Base-by-base conservation (phyloP, 2,113 vertebrate genomes). In the Probosciger aterrimus region DNA sequence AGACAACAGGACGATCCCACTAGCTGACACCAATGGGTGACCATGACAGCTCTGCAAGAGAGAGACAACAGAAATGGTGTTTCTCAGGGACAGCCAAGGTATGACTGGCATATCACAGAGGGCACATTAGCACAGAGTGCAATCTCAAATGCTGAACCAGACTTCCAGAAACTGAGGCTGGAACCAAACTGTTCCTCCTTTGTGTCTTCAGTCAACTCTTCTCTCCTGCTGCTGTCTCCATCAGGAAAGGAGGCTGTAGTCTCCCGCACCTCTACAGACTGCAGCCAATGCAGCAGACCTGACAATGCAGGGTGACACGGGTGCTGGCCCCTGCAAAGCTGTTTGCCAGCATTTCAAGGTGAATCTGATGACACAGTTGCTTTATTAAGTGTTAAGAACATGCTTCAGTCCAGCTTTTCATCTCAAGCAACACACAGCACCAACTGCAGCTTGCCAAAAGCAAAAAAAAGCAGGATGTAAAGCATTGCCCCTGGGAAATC, bases 401-500 rank as follows among this genome's bases (percentile, higher is more conserved):
- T 8, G 43, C 55, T 64, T 82, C 2, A 1, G 62, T 84, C 90
- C 20, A 37, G 77, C 81, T 94, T 92, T 95, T 92, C 86, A 91
- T 87, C 93, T 92, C 47, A 14, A 91, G 74, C 77, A 81, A 91
- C 65, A 89, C 1, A 0, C 33, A 43, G 83, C 0, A 1, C 76
- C 86, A 50, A 88, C 82, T 73, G 96, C 88, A 74, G 68, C 55
- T 92, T 68, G 85, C 92, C 90, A 93, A 79, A 92, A 90, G 52
- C 70, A 94, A 88, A 93, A 88, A 88, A 92, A 73, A 19, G 50
- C 90, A 64, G 59, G 76, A 73, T 7, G 1, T 84, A 93, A 96
- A 93, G 71, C 65, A 83, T 25, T 70, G 70, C 92, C 83, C 73
- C 73, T 92, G 90, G 86, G 95, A 96, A 94, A 94, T 86, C 73